These are phyloP conservation scores for Drosophila busckii DNA, from an alignment of 1,140 invertebrate species.

Conservation along the genomic window DNA sequence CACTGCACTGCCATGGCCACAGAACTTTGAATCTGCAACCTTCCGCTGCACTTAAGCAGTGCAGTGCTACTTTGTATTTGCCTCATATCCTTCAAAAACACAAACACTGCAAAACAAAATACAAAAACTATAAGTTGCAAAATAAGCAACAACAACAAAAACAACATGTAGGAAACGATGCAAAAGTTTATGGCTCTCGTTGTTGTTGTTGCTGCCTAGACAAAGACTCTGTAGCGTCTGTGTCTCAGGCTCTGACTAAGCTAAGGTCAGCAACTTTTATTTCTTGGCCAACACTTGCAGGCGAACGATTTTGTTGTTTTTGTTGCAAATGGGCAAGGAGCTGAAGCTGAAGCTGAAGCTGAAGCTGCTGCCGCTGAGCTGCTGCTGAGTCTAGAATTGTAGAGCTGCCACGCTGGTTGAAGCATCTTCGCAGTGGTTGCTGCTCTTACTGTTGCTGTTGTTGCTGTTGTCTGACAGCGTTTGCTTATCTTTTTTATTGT, in stretches of 20 bases:
- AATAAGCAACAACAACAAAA: slow-evolving; percentile 1
- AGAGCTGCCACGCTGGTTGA: slow-evolving; percentile 61
- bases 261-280: slow-evolving; percentile 75
- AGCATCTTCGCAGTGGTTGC: slow-evolving; percentile 46
- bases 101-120: no score
- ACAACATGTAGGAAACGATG: slow-evolving; percentile 47
- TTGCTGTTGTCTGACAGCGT: slow-evolving; percentile 38
- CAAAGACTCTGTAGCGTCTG: slow-evolving; percentile 48
- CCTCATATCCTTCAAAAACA: slow-evolving; percentile 51
- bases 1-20: slow-evolving; percentile 62
- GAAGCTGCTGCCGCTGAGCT: slow-evolving; percentile 1
- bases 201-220: slow-evolving; percentile 55
- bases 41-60: background rate
- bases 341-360: background rate
- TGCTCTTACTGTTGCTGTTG: slow-evolving; percentile 3
- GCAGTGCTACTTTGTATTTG: slow-evolving; percentile 47
- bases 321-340: slow-evolving; percentile 27
- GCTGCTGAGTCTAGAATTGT: slow-evolving; percentile 18
- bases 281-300: slow-evolving; percentile 72
- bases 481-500: slow-evolving; percentile 74
- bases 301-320: slow-evolving; percentile 32
- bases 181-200: slow-evolving; percentile 28
- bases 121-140: background rate
- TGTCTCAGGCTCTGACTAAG: slow-evolving; percentile 24
- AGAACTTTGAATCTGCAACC: slow-evolving; percentile 21